A percentile compares a stretch with the other conserved stretches of the same genome.
Conservation (phyloP, 2,113 vertebrate genomes). For the Acrocephalus arundinaceus region DNA sequence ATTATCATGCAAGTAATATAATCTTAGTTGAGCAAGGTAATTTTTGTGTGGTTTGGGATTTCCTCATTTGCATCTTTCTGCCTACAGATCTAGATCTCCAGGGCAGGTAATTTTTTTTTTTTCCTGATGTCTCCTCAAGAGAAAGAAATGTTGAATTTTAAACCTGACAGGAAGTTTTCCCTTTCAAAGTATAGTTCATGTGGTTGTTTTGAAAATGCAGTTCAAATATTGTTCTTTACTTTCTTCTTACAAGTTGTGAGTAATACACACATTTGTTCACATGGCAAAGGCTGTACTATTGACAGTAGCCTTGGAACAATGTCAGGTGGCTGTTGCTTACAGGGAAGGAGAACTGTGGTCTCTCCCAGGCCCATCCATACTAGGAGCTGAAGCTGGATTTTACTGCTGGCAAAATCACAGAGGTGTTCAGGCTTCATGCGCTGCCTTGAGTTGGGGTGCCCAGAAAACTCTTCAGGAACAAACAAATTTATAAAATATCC, state of each 20-base stretch:
- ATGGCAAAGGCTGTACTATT: neutral
- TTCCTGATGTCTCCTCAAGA: neutral
- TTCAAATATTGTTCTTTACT: neutral
- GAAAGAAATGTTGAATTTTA: neutral
- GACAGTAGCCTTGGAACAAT: neutral
- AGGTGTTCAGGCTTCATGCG: neutral
- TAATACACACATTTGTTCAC: neutral
- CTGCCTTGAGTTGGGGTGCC: neutral
- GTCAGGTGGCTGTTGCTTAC: neutral
- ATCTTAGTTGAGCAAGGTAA: slow-evolving; percentile 32
- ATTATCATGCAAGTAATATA: slow-evolving; percentile 15
- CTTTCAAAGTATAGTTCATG: neutral
- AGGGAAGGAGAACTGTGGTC: neutral
- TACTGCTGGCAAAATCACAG: neutral
- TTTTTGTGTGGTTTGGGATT: slow-evolving; percentile 57
- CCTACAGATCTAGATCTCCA: slow-evolving; percentile 16
- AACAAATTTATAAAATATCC: neutral
- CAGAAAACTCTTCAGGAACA: slow-evolving; percentile 3
- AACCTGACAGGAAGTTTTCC: neutral
- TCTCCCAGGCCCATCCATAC: neutral
- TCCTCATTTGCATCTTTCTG: slow-evolving; percentile 38
- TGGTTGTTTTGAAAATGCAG: neutral
- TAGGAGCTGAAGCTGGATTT: neutral
- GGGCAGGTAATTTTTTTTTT: neutral
- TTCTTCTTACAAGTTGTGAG: slow-evolving; percentile 1